These are phyloP conservation scores for Heliconius hermathena DNA, from an alignment of 1,140 invertebrate species.

Conservation along the genomic window DNA sequence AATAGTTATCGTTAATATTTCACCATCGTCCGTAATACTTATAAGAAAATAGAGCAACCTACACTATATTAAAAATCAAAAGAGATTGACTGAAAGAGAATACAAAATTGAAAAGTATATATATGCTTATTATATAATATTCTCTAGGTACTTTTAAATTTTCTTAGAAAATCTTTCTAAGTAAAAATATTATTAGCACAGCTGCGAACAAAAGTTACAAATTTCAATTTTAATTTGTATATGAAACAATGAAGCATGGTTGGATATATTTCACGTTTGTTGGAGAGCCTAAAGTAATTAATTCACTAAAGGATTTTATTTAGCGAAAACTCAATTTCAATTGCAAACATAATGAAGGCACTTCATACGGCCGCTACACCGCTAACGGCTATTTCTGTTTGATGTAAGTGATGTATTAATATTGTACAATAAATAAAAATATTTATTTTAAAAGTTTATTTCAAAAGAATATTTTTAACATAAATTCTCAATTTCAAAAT, in stretches of 20 bases:
- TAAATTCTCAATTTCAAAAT: too few species aligned
- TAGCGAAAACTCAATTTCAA: conserved; percentile 31
- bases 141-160: neutral
- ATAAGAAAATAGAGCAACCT: too few species aligned
- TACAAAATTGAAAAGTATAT: neutral
- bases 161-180: neutral
- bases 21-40: too few species aligned
- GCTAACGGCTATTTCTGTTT: conserved; percentile 18
- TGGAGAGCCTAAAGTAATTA: conserved; percentile 24
- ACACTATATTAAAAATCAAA: too few species aligned
- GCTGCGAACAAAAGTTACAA: neutral
- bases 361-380: conserved; percentile 1
- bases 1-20: too few species aligned
- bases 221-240: neutral
- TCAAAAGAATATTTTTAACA: too few species aligned
- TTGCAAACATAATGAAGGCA: conserved; percentile 27
- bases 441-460: too few species aligned
- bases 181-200: neutral
- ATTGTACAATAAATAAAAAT: too few species aligned
- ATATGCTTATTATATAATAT: too few species aligned
- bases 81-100: too few species aligned
- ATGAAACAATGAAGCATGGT: neutral
- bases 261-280: conserved; percentile 5
- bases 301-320: conserved; percentile 33
- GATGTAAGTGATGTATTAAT: neutral